Evolutionary conservation across 2,888 invertebrate genomes (phyloP).

Genomic region (Polylopha cassiicola): DNA sequence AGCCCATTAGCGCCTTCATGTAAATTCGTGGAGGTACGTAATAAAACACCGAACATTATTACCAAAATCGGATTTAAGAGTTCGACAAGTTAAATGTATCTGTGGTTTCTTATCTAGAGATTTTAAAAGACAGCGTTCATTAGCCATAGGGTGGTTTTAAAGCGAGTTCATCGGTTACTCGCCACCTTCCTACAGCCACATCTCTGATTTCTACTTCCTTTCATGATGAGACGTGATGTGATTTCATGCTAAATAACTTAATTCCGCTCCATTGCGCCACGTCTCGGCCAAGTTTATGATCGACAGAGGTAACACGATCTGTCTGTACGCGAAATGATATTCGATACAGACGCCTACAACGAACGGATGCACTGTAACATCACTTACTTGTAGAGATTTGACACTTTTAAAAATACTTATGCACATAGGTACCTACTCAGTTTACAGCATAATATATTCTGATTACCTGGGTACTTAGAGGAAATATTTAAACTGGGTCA

Average conservation of each 20-base stretch:
- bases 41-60: too few species aligned
- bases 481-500: too few species aligned
- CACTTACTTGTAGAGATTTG: conserved; percentile 30
- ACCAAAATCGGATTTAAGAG: too few species aligned
- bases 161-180: conserved; percentile 6
- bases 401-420: neutral
- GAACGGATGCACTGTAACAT: conserved; percentile 44
- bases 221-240: conserved; percentile 20
- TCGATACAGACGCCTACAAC: conserved; percentile 46
- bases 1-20: conserved; percentile 13
- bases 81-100: too few species aligned
- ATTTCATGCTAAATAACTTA: conserved; percentile 55
- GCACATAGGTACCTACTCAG: too few species aligned
- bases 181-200: conserved; percentile 29
- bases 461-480: too few species aligned
- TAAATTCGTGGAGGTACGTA: too few species aligned
- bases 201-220: conserved; percentile 25
- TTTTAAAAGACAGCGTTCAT: too few species aligned
- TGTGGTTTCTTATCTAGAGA: too few species aligned
- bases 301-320: conserved; percentile 51
- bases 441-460: too few species aligned
- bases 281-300: conserved; percentile 27
- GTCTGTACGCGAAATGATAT: conserved; percentile 55
- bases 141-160: too few species aligned
- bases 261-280: conserved; percentile 49